phyloP scores from a whole-genome alignment of 2,113 vertebrate genomes.

The Diglossa brunneiventris region DNA sequence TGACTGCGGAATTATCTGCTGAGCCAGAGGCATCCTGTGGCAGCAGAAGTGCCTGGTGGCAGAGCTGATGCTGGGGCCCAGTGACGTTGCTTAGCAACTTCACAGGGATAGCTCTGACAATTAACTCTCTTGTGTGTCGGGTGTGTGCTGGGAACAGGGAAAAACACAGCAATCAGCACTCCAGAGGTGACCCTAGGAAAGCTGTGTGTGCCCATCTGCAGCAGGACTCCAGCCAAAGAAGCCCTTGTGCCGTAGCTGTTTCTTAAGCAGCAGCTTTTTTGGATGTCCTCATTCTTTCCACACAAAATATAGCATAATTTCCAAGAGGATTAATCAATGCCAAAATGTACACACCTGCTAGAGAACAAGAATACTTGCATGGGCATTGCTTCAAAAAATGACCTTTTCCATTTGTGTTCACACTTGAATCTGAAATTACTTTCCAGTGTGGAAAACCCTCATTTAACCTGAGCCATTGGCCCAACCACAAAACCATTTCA shows the following conservation, averaged over 20 bases:
- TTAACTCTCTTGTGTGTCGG: not conserved
- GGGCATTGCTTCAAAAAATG: not conserved
- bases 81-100: constrained; percentile 55
- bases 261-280: not conserved
- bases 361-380: not conserved
- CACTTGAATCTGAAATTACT: not conserved
- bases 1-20: not conserved
- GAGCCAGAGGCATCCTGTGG: not conserved
- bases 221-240: not conserved
- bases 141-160: not conserved
- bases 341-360: not conserved
- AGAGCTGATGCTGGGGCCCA: not conserved
- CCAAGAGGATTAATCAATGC: not conserved
- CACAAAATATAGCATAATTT: not conserved
- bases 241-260: not conserved
- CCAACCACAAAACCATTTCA: not conserved
- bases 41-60: not conserved
- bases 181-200: not conserved
- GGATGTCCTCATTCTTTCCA: not conserved
- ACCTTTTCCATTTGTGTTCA: not conserved
- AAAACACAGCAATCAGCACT: not conserved
- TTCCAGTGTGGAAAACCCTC: not conserved
- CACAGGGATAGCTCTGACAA: not conserved
- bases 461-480: not conserved
- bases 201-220: accelerated